Percentiles rank a stretch among this genome's conserved stretches.
phyloP scores from a whole-genome alignment of 1,140 invertebrate genomes.

The Anastatus disparis region DNA sequence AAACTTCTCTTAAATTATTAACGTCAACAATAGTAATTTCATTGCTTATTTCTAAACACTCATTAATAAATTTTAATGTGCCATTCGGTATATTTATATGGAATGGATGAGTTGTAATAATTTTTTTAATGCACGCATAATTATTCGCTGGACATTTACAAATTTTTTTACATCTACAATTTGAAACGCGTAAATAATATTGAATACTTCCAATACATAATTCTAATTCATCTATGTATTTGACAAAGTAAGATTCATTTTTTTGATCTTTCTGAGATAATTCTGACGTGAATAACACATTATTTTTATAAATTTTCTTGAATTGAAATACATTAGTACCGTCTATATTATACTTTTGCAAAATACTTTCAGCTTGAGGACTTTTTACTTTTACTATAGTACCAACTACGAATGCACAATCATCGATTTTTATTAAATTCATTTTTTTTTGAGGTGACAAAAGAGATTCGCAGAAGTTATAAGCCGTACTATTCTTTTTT shows the following conservation, averaged over 20 bases:
- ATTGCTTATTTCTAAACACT: background rate
- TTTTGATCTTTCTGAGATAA: background rate
- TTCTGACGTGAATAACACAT: background rate
- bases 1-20: no score
- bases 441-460: background rate
- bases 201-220: background rate
- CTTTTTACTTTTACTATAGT: background rate
- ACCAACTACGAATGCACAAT: background rate
- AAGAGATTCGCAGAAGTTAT: background rate
- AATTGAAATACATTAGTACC: background rate
- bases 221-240: background rate
- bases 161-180: background rate
- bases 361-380: background rate
- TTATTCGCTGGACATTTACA: background rate
- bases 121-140: background rate
- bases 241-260: constrained; percentile 1
- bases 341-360: background rate
- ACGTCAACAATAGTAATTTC: no score
- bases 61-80: background rate
- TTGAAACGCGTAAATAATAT: background rate
- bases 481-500: background rate
- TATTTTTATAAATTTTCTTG: background rate
- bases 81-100: background rate
- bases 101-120: background rate
- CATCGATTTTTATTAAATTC: background rate